Evolutionary conservation across 2,888 invertebrate genomes (phyloP), one percentile per base, ranked within the genome.

Genomic region (Oxycera nigricornis): DNA sequence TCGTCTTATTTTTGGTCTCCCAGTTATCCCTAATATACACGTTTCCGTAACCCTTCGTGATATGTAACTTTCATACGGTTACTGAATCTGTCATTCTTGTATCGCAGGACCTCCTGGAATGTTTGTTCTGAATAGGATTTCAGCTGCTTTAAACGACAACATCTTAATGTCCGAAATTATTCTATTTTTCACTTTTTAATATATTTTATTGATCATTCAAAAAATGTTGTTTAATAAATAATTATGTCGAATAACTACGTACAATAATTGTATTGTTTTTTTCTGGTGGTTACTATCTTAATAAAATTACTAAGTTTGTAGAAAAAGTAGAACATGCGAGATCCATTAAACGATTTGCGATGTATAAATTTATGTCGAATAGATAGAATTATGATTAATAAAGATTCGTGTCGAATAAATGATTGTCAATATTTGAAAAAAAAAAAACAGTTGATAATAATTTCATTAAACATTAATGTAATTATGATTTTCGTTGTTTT

Each of bases 401-500:
- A 59, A 55, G 7, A 26, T 59, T 59, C n/a, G 59, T 28, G n/a
- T 50, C 1, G 6, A 6, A 20, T 17, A 20, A 50, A 50, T 46
- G 46, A 3, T 46, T 46, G 3, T 3, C 46, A 17, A 46, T 46
- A 46, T 46, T 3, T 24, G 11, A 26, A 22, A 55, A 9, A 59
- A 59, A 59, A 28, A 22, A 24, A 9, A 26, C n/a, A 26, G 24
- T 28, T 24, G 28, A n/a, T 28, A 24, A 59, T 59, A 28, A 20
- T 20, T 28, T 52, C 1, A n/a, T 52, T 70, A 70, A 20, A 70
- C 70, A 22, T 70, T 70, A 20, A 70, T 70, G 26, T 70, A 70
- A 35, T 70, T 70, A 55, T 70, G 70, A 24, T 52, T 52, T 70
- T 70, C 70, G 52, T 70, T 70, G 52, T 22, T 52, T 26, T 70